These are phyloP conservation scores for Ashinkailepas kermadecensis DNA, from an alignment of 2,888 invertebrate genomes.

Conservation along the genomic window DNA sequence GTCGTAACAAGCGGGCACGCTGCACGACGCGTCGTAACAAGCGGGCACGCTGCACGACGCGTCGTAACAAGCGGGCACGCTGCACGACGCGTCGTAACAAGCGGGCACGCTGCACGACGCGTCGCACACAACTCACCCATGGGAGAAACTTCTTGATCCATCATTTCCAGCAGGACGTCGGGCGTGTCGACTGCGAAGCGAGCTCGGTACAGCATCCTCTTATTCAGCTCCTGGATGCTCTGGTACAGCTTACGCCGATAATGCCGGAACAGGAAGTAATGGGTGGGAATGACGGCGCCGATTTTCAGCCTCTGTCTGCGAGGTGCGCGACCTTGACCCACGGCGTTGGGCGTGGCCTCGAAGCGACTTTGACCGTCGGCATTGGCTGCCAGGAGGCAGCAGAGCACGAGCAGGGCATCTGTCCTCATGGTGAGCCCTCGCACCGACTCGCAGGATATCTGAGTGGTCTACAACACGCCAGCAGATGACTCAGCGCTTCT, in stretches of 20 bases:
- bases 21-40: too few species aligned
- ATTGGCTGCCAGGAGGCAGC: constrained; percentile 1
- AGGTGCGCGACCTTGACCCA: too few species aligned
- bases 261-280: background rate
- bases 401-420: background rate
- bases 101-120: too few species aligned
- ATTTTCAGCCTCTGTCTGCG: background rate
- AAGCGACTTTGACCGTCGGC: background rate
- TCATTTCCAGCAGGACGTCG: background rate
- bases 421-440: background rate
- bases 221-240: background rate
- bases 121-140: background rate
- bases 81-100: too few species aligned
- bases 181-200: background rate
- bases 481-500: too few species aligned
- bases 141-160: background rate
- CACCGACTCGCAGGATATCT: too few species aligned
- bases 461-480: too few species aligned
- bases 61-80: too few species aligned
- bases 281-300: background rate
- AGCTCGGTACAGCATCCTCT: background rate
- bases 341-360: too few species aligned
- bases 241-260: background rate
- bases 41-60: too few species aligned
- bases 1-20: too few species aligned